These are phyloP conservation scores for Chamaea fasciata DNA, from an alignment of 2,113 vertebrate genomes.

Conservation along the genomic window DNA sequence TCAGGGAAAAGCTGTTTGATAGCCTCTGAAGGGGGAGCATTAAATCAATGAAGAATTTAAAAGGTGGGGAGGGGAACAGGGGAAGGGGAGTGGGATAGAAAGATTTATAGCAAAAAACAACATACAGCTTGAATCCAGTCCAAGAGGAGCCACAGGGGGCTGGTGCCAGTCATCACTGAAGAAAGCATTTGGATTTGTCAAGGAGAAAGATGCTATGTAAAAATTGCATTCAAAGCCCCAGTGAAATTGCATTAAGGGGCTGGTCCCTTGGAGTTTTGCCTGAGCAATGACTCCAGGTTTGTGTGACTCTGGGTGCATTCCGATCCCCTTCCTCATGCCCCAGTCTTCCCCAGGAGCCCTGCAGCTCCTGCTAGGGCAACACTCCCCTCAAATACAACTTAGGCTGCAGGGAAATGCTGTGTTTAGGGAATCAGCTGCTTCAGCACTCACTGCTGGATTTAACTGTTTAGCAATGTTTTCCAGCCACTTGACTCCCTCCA, in stretches of 20 bases:
- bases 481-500: conserved; percentile 14
- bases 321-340: neutral
- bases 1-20: neutral
- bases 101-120: conserved; percentile 53
- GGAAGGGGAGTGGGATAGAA: neutral
- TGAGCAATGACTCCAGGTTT: neutral
- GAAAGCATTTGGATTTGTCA: conserved; percentile 51
- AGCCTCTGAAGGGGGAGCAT: neutral
- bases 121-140: conserved; percentile 40
- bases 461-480: conserved; percentile 32
- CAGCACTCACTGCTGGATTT: neutral
- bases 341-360: neutral
- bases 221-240: conserved; percentile 3
- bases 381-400: neutral
- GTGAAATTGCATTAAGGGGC: neutral
- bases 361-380: neutral
- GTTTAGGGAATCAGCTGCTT: neutral
- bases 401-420: neutral
- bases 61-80: neutral
- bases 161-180: conserved; percentile 64
- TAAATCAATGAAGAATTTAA: conserved; percentile 55
- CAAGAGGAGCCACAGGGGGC: conserved; percentile 54
- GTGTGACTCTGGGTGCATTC: neutral
- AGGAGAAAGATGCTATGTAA: conserved; percentile 41
- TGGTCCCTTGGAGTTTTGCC: neutral